These are phyloP conservation scores for Sphenopsis melanotis DNA, from an alignment of 2,797 vertebrate species.

Conservation along the genomic window DNA sequence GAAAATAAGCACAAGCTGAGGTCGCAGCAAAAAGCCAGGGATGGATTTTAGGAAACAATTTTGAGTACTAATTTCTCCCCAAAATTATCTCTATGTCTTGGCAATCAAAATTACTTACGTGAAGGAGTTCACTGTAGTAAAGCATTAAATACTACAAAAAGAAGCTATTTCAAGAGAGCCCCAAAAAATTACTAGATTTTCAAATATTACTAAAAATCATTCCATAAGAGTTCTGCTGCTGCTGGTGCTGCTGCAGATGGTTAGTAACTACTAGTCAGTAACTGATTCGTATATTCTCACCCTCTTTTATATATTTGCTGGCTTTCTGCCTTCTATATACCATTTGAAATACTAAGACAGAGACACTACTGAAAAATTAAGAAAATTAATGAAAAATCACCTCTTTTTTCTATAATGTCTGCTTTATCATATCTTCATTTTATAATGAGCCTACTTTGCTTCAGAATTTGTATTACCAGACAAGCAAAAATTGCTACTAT, in stretches of 20 bases:
- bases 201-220: neutral
- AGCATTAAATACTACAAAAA: neutral
- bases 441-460: neutral
- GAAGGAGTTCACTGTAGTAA: neutral
- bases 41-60: neutral
- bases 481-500: neutral
- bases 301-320: neutral
- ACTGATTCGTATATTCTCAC: neutral
- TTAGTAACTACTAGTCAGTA: neutral
- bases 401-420: neutral
- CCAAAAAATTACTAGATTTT: neutral
- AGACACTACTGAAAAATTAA: neutral
- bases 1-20: neutral
- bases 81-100: neutral
- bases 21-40: neutral
- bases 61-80: neutral
- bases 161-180: neutral
- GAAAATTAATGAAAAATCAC: neutral
- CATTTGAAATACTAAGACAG: neutral
- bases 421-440: neutral
- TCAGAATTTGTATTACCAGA: neutral
- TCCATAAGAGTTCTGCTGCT: neutral
- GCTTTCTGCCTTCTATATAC: neutral
- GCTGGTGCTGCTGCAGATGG: neutral
- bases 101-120: neutral